Base-by-base conservation (phyloP, 2,888 invertebrate genomes). In the Drosophila multiciliata region DNA sequence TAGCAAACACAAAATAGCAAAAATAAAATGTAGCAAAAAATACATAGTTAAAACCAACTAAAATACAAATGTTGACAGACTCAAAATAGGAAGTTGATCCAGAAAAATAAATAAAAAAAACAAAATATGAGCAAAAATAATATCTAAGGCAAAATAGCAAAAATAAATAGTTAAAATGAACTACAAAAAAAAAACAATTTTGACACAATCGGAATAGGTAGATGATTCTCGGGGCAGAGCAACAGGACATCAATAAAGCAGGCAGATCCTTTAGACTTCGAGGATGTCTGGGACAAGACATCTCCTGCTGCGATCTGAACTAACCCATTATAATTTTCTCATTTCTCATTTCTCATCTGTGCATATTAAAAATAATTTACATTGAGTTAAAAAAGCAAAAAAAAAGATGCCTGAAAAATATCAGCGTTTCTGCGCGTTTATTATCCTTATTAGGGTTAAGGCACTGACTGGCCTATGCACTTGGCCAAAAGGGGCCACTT, bases 401-500 rank as follows among this genome's bases (percentile, higher is more conserved):
- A 20, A 23, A 8, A 29, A 29, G 6, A 29, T 29, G 1, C 29
- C 4, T 1, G 23, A 23, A 23, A 15, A 15, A 12, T 15, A 12
- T 42, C 20, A 42, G 42, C 20, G 11, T 12, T 20, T 20, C 11
- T 20, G 6, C 6, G 6, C 20, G 11, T 42, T 6, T 42, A 12
- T 42, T 2, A 23, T 45, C 45, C 32, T 49, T 74, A 68, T 68
- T 74, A 61, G 42, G 52, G 55, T 60, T 55, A 15, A 36, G 26
- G 63, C 63, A 20, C 48, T 52, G 23, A 20, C 54, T 52, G 23
- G 36, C 40, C 72, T 70, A 70, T 69, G 57, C 20, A 42, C 53
- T 15, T 26, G 35, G 35, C 23, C 50, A 50, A 57, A 50, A 57
- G n/a, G 32, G 33, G 36, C 69, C 74, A 69, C 57, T 75, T 70